Base-by-base conservation (phyloP, 2,888 invertebrate species). In the Synanthedon myopaeformis region DNA sequence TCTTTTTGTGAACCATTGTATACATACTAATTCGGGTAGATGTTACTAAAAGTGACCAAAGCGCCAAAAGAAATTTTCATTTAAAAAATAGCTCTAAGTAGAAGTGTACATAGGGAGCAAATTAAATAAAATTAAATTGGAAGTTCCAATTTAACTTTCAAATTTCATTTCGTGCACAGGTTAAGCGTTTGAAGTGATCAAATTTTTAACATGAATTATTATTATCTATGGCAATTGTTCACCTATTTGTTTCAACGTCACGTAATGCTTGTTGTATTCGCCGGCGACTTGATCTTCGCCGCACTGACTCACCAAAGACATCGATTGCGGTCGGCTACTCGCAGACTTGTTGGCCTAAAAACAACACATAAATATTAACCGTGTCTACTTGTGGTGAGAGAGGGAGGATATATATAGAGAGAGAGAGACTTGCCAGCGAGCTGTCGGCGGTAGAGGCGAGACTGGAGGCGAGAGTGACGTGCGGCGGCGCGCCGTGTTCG, bases 241-340 rank as follows among this genome's bases (percentile, higher is more conserved):
- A 70, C 93, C 92, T 42, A 93, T 92, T 62, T 92, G 91, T 59
- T 91, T 89, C 12, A 92, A 76, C 0, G 91, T 92, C 53, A 89
- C 89, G 58, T 90, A 89, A 55, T 89, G 77, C 57, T 89, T 89
- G 62, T 77, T 85, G 69, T 90, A 92, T 12, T 89, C 89, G 0
- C 90, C 90, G 2, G 82, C 74, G 0, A 85, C 72, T 57, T 90
- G 89, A 42, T 89, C 90, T 51, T 90, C 89, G 0, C 89, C 89
- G 56, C 89, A 86, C 58, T 90, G 89, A 56, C 89, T 89, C 68
- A 87, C 62, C 28, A 90, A 65, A 0, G 89, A 89, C 72, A 89
- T 87, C 0, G 90, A 90, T 56, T 89, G 89, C 0, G 89, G 90
- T 45, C 89, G 66, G 61, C 89, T 89, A 62, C 85, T 74, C 1